These are phyloP conservation scores for Peromyscus attwateri DNA, from an alignment of 2,797 vertebrate genomes.

Conservation along the genomic window DNA sequence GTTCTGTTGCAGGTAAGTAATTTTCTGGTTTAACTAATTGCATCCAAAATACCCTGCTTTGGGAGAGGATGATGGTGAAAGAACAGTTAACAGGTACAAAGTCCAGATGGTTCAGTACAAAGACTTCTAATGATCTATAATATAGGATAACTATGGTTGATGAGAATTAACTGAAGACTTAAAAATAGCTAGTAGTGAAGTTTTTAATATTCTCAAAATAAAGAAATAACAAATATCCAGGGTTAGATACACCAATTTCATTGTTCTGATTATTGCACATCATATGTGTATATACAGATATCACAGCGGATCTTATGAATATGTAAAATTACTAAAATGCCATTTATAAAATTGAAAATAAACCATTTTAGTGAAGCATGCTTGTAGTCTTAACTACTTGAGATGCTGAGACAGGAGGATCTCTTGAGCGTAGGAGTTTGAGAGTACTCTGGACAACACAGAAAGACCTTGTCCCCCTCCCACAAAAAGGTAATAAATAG, in stretches of 20 bases:
- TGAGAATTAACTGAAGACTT: not conserved
- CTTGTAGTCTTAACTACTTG: not conserved
- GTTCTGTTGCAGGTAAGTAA: constrained; percentile 54
- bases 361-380: not conserved
- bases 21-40: constrained; percentile 66
- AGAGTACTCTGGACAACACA: not conserved
- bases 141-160: not conserved
- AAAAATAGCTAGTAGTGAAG: not conserved
- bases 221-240: not conserved
- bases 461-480: not conserved
- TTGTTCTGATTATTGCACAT: not conserved
- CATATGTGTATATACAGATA: not conserved
- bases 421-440: not conserved
- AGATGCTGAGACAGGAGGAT: not conserved
- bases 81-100: not conserved
- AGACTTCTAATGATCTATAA: not conserved
- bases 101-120: not conserved
- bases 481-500: not conserved
- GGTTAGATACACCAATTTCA: not conserved
- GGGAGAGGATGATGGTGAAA: not conserved
- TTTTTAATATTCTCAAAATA: not conserved
- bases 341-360: not conserved
- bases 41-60: not conserved
- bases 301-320: not conserved
- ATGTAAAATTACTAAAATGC: not conserved